Percentiles rank a stretch among this genome's conserved stretches.
Conservation (phyloP, 2,797 vertebrate species). For the Sebastes itinus region DNA sequence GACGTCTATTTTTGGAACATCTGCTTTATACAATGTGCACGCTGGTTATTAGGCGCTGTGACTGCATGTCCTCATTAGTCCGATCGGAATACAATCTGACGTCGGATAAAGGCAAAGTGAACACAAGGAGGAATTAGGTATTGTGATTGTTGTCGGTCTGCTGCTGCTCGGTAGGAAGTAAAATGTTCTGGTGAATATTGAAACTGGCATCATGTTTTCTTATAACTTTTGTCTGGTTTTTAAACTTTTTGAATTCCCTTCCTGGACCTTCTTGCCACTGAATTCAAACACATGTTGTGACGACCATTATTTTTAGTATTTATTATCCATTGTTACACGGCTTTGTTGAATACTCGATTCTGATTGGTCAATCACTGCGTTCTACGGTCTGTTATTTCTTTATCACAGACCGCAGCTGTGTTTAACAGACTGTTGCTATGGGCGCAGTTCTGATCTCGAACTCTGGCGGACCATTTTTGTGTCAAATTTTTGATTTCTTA, state of each 20-base stretch:
- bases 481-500: too few relatives aligned
- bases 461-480: too few relatives aligned
- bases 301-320: neutral
- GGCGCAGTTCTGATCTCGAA: too few relatives aligned
- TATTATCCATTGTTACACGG: neutral
- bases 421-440: too few relatives aligned
- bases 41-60: slow-evolving; percentile 37
- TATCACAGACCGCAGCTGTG: too few relatives aligned
- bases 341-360: too few relatives aligned
- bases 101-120: slow-evolving; percentile 33
- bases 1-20: slow-evolving; percentile 61
- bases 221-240: neutral
- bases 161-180: neutral
- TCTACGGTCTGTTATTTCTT: too few relatives aligned
- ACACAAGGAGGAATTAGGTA: slow-evolving; percentile 2
- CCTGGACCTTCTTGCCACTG: neutral
- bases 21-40: slow-evolving; percentile 49
- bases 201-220: neutral
- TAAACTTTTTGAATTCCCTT: neutral
- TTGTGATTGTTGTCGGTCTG: neutral
- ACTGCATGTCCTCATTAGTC: slow-evolving; percentile 54
- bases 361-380: too few relatives aligned
- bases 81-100: slow-evolving; percentile 37
- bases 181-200: neutral
- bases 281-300: neutral